Conservation (phyloP, 2,113 vertebrate species). For the Himantopus leucocephalus region DNA sequence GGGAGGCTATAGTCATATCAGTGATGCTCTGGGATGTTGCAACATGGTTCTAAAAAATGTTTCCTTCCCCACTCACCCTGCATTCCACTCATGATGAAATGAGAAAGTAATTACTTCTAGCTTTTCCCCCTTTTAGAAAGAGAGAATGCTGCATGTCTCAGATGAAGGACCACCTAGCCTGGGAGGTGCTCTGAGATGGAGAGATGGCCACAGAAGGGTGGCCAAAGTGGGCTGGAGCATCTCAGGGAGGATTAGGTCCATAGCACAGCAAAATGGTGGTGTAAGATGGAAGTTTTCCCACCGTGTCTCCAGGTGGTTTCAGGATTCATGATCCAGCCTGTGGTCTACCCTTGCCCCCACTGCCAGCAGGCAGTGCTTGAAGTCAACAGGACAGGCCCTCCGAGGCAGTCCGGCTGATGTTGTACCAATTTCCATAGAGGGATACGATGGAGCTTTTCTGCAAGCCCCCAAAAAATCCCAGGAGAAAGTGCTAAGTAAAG, state of each 20-base stretch:
- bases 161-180: not conserved
- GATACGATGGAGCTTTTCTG: not conserved
- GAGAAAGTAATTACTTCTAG: not conserved
- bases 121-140: not conserved
- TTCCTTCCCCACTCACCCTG: not conserved
- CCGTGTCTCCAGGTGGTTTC: not conserved
- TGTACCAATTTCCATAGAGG: not conserved
- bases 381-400: not conserved
- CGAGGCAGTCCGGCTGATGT: not conserved
- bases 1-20: not conserved
- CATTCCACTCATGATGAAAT: not conserved
- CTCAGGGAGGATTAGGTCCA: not conserved
- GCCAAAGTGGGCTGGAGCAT: not conserved
- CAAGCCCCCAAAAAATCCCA: not conserved
- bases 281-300: not conserved
- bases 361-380: not conserved
- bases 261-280: not conserved
- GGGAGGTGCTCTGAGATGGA: not conserved
- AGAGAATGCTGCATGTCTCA: not conserved
- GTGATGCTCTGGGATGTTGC: not conserved
- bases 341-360: not conserved
- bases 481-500: constrained; percentile 43
- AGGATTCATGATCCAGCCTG: not conserved
- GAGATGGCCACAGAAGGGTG: not conserved
- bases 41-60: not conserved